A percentile compares a stretch with the other conserved stretches of the same genome.
Evolutionary conservation across 2,888 invertebrate genomes (phyloP).

Genomic region (Zonitis immaculata): DNA sequence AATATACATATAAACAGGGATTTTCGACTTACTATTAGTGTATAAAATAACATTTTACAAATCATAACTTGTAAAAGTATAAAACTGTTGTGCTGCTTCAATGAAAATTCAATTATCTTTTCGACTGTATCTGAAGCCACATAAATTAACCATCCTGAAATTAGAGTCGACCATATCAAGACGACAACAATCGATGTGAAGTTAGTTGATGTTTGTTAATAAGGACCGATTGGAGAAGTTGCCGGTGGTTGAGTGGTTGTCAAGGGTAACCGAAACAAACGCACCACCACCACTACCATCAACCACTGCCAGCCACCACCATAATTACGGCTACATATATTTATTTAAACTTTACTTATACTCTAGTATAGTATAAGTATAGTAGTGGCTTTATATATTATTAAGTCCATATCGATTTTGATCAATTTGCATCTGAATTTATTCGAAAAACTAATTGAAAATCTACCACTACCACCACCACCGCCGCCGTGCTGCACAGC

Average conservation of each 20-base stretch:
- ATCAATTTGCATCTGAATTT: background rate
- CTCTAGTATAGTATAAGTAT: too few relatives aligned
- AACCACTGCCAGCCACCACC: background rate
- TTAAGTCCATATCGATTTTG: background rate
- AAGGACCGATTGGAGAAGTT: background rate
- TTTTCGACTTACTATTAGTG: background rate
- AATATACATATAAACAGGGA: background rate
- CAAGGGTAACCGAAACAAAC: slow-evolving; percentile 22
- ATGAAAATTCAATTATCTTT: slow-evolving; percentile 28
- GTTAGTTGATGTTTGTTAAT: background rate
- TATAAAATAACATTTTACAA: slow-evolving; percentile 16
- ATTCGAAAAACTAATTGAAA: background rate
- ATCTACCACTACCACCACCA: too few relatives aligned
- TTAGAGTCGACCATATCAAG: slow-evolving; percentile 1
- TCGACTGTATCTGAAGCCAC: slow-evolving; percentile 24
- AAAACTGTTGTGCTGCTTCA: too few relatives aligned
- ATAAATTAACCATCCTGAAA: slow-evolving; percentile 19
- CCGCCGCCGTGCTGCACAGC: too few relatives aligned
- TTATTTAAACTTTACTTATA: too few relatives aligned
- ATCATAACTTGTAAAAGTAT: slow-evolving; percentile 20
- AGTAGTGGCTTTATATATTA: too few relatives aligned
- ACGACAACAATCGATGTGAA: background rate
- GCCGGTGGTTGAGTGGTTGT: slow-evolving; percentile 9
- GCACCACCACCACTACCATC: slow-evolving; percentile 2
- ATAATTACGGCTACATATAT: too few relatives aligned